A percentile compares a stretch with the other conserved stretches of the same genome.
These are phyloP conservation scores for Aviceda subcristata DNA, from an alignment of 2,113 vertebrate genomes.

Conservation along the genomic window DNA sequence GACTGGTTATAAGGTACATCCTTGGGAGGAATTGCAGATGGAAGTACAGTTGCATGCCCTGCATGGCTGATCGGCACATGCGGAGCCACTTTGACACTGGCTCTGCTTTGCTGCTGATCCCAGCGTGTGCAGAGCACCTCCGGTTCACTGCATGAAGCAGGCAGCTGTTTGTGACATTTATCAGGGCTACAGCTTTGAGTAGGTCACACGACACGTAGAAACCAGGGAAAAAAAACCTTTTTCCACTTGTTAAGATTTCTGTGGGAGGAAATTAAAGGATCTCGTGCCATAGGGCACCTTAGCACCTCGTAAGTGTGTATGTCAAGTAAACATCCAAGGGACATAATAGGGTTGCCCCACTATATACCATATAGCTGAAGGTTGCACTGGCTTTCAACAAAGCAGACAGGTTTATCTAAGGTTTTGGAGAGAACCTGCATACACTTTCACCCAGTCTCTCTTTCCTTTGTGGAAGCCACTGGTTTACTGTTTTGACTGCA, in stretches of 20 bases:
- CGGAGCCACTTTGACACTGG: not conserved
- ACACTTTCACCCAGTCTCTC: not conserved
- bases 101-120: not conserved
- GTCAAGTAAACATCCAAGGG: not conserved
- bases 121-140: not conserved
- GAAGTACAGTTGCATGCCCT: not conserved
- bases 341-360: not conserved
- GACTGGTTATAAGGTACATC: not conserved
- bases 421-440: not conserved
- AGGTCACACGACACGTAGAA: not conserved
- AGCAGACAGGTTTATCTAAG: not conserved
- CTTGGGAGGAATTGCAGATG: not conserved
- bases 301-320: not conserved
- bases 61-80: rapidly evolving
- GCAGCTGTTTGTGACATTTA: not conserved
- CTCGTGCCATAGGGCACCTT: rapidly evolving
- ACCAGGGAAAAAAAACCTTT: not conserved
- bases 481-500: not conserved
- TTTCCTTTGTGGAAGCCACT: not conserved
- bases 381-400: not conserved
- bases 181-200: not conserved
- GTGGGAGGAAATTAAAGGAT: not conserved
- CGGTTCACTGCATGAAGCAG: not conserved
- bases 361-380: not conserved
- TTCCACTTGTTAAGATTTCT: not conserved